A percentile compares a stretch with the other conserved stretches of the same genome.
Evolutionary conservation across 2,113 vertebrate species (phyloP).

Genomic region (Epinephelus fuscoguttatus): DNA sequence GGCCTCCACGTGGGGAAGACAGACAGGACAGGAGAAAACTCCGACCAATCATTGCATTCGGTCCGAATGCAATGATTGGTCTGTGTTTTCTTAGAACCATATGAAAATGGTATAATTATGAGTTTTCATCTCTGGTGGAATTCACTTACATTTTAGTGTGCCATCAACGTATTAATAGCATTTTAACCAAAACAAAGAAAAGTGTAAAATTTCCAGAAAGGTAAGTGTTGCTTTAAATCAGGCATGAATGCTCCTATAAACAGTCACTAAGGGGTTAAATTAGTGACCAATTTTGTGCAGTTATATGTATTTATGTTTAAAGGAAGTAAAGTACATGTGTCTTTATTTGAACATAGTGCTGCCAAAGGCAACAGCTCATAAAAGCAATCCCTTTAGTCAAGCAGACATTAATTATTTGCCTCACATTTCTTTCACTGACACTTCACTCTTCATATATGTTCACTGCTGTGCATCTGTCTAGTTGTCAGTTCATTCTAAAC

Average conservation of each 20-base stretch:
- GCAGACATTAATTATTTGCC: conserved; percentile 25
- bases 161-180: too few species aligned
- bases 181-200: too few species aligned
- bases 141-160: too few species aligned
- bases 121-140: too few species aligned
- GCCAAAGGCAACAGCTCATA: conserved; percentile 7
- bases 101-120: too few species aligned
- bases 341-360: conserved; percentile 1
- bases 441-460: conserved; percentile 7
- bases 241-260: neutral
- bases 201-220: too few species aligned
- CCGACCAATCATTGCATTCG: too few species aligned
- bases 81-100: too few species aligned
- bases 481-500: neutral
- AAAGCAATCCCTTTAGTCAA: neutral
- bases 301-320: neutral
- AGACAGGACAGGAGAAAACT: too few species aligned
- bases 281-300: neutral
- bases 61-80: too few species aligned
- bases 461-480: conserved; percentile 7
- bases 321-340: neutral
- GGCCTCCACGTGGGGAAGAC: too few species aligned
- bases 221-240: too few species aligned
- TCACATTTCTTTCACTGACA: conserved; percentile 4
- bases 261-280: neutral